A percentile compares a stretch with the other conserved stretches of the same genome.
phyloP scores from a whole-genome alignment of 2,888 invertebrate genomes.

The Drosophila niveifrons region DNA sequence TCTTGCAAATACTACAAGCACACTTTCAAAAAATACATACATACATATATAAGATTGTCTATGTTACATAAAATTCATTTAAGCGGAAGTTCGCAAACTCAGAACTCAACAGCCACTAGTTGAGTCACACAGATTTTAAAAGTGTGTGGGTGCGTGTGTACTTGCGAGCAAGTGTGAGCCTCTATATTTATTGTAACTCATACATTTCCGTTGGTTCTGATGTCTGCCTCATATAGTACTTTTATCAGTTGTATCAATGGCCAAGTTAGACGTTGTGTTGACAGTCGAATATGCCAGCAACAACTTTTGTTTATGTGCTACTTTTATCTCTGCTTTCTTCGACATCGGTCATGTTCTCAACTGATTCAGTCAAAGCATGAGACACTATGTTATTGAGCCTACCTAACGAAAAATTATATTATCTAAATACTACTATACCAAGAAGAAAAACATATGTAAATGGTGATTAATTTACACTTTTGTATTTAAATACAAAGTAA shows the following conservation, averaged over 20 bases:
- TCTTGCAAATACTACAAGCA: constrained; percentile 28
- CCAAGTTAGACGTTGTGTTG: constrained; percentile 61
- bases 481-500: too few species aligned
- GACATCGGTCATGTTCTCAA: constrained; percentile 11
- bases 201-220: constrained; percentile 65
- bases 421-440: too few species aligned
- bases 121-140: constrained; percentile 37
- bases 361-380: constrained; percentile 4
- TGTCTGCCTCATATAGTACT: constrained; percentile 41
- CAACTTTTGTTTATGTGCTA: constrained; percentile 47
- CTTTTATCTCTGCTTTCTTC: constrained; percentile 31
- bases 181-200: constrained; percentile 59
- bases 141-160: constrained; percentile 25
- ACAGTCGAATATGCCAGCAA: constrained; percentile 63
- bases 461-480: too few species aligned
- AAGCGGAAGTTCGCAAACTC: constrained; percentile 73
- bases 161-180: constrained; percentile 3
- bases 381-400: neutral
- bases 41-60: constrained; percentile 6
- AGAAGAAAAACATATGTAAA: too few species aligned
- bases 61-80: constrained; percentile 25
- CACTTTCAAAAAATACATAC: constrained; percentile 9
- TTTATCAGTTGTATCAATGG: constrained; percentile 74
- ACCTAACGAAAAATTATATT: neutral
- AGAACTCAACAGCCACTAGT: constrained; percentile 58